Conservation (phyloP, 2,113 vertebrate species). For the Paralichthys olivaceus region DNA sequence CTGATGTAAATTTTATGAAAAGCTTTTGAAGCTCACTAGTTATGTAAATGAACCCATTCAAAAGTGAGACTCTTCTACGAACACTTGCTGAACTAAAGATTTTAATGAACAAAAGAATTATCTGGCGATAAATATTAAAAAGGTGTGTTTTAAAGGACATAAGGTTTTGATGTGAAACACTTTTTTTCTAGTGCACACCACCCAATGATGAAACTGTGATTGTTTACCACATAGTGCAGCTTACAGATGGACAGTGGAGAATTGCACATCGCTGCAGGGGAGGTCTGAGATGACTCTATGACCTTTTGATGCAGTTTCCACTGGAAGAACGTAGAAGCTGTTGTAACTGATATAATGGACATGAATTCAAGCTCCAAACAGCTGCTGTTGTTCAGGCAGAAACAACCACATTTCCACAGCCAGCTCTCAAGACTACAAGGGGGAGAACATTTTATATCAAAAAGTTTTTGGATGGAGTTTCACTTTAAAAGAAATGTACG, state of each 20-base stretch:
- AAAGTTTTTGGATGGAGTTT: not conserved
- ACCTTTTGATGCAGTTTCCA: conserved; percentile 28
- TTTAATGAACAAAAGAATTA: not conserved
- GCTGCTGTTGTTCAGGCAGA: not conserved
- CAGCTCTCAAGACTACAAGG: not conserved
- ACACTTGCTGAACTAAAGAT: conserved; percentile 23
- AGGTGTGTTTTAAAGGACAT: not conserved
- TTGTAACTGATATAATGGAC: not conserved
- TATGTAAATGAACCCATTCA: conserved; percentile 13
- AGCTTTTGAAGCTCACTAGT: conserved; percentile 27
- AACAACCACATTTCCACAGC: not conserved
- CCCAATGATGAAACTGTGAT: no score
- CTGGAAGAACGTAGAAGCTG: not conserved
- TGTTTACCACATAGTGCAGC: not conserved
- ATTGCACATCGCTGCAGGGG: conserved; percentile 12
- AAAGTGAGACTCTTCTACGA: not conserved
- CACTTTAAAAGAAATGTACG: not conserved
- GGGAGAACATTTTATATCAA: not conserved
- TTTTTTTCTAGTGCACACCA: not conserved
- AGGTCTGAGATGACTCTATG: conserved; percentile 7
- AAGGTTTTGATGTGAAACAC: not conserved
- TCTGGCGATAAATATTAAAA: conserved; percentile 10
- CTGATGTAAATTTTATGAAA: conserved; percentile 42
- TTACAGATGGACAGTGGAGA: conserved; percentile 11
- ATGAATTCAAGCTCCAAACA: not conserved